Evolutionary conservation across 2,113 vertebrate genomes (phyloP).

Genomic region (Paedocypris sp.): DNA sequence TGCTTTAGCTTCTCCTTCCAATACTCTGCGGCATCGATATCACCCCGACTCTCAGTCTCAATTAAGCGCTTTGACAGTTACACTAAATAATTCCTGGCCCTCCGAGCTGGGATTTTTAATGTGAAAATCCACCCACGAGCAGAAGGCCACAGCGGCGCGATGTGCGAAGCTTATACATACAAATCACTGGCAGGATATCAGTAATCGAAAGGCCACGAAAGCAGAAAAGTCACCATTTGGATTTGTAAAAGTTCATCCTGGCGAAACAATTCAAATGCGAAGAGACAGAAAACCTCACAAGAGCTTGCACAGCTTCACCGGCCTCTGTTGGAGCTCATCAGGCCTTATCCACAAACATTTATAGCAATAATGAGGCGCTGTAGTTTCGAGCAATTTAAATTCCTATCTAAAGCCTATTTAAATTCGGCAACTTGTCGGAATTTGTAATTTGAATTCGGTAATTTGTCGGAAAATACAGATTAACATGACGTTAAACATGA

Average conservation of each 20-base stretch:
- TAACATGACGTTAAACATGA: too few relatives aligned
- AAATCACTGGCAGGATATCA: conserved; percentile 1
- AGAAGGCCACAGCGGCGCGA: background rate
- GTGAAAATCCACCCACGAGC: background rate
- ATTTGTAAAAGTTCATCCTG: background rate
- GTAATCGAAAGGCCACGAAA: background rate
- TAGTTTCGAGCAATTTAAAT: too few relatives aligned
- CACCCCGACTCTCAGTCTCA: conserved; percentile 1
- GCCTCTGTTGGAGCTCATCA: too few relatives aligned
- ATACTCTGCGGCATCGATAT: background rate
- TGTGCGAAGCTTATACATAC: background rate
- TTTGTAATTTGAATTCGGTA: too few relatives aligned
- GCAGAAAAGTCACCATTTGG: background rate
- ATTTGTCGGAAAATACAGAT: too few relatives aligned
- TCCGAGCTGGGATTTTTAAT: background rate
- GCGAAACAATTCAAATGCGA: background rate
- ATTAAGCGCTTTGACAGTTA: conserved; percentile 1
- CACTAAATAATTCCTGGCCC: background rate
- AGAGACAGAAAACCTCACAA: background rate
- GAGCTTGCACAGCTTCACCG: too few relatives aligned
- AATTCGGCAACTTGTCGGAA: too few relatives aligned
- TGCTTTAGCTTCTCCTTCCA: background rate
- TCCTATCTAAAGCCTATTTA: too few relatives aligned
- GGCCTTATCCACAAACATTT: too few relatives aligned
- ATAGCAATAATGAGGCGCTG: too few relatives aligned